Evolutionary conservation across 2,113 vertebrate species (phyloP), one percentile per base, ranked within the genome.

Genomic region (Brachypodius melanocephalos): DNA sequence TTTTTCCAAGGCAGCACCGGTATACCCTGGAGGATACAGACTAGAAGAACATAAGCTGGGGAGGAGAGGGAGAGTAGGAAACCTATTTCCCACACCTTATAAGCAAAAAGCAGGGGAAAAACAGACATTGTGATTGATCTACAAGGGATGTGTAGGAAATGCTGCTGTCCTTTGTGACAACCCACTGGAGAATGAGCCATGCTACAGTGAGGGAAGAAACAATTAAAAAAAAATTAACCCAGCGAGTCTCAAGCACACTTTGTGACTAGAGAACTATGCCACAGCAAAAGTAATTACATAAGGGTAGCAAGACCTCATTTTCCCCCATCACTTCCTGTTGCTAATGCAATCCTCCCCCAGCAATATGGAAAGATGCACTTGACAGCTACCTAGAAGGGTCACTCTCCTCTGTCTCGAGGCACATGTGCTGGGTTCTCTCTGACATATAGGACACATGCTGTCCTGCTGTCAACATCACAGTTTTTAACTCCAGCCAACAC

Each of bases 271-370:
- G 68, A 93, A 88, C 36, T 88, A 85, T 72, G 65, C 42, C 75
- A 95, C 63, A 80, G 89, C 25, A 85, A 71, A 91, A 85, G 57
- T 38, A 83, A 79, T 88, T 88, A 95, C n/a, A 36, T 88, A 93
- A 94, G 45, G 63, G 40, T 17, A 83, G 59, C 22, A 12, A 93
- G 78, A 91, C 72, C 78, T 93, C 6, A 1, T 85, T 92, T 85
- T 48, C 67, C n/a, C 32, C 42, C 4, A 0, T 71, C 89, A 77
- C 82, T 63, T 49, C 54, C 52, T 78, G 75, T 89, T 85, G 73
- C 43, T 89, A 95, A 90, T 17, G n/a, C 34, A 88, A 71, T 71
- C 86, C 68, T 81, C 79, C 72, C 15, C 24, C 86, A 92, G 45
- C 61, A 89, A 72, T 49, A 81, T 31, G 57, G n/a, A 61, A 90